Percentiles rank a stretch among this genome's conserved stretches.
These are phyloP conservation scores for Spodoptera picta DNA, from an alignment of 2,888 invertebrate genomes.

Conservation along the genomic window DNA sequence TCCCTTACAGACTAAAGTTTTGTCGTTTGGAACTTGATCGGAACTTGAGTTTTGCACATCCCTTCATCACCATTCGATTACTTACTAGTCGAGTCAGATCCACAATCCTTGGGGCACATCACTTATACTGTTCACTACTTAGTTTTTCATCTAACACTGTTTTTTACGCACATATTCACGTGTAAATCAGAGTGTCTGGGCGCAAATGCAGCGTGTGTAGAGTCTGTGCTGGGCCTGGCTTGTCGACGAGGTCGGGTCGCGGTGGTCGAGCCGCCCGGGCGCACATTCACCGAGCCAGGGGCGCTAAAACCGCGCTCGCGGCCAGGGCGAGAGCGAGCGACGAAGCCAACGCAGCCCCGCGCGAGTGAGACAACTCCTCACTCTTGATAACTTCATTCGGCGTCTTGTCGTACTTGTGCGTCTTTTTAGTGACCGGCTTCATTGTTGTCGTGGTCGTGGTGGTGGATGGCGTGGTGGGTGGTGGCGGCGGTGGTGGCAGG, in stretches of 20 bases:
- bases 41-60: conserved; percentile 58
- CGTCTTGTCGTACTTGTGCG: conserved; percentile 95
- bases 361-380: conserved; percentile 94
- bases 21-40: conserved; percentile 53
- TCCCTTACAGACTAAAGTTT: conserved; percentile 67
- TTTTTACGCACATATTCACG: conserved; percentile 71
- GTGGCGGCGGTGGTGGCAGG: conserved; percentile 88
- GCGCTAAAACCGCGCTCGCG: conserved; percentile 82
- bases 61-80: conserved; percentile 49
- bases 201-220: conserved; percentile 78
- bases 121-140: conserved; percentile 55
- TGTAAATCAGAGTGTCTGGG: conserved; percentile 83
- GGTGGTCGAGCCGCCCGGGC: conserved; percentile 81
- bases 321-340: conserved; percentile 83
- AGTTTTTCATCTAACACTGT: conserved; percentile 51
- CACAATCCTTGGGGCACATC: conserved; percentile 68
- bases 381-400: conserved; percentile 98
- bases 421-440: conserved; percentile 92
- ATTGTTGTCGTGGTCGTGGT: conserved; percentile 83
- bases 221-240: conserved; percentile 82
- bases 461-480: conserved; percentile 84
- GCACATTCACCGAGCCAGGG: conserved; percentile 88
- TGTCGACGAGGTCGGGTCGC: conserved; percentile 81
- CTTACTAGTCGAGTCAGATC: conserved; percentile 58
- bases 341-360: conserved; percentile 84